Evolutionary conservation across 1,140 invertebrate genomes (phyloP).

Genomic region (Drosophila pallidifrons): DNA sequence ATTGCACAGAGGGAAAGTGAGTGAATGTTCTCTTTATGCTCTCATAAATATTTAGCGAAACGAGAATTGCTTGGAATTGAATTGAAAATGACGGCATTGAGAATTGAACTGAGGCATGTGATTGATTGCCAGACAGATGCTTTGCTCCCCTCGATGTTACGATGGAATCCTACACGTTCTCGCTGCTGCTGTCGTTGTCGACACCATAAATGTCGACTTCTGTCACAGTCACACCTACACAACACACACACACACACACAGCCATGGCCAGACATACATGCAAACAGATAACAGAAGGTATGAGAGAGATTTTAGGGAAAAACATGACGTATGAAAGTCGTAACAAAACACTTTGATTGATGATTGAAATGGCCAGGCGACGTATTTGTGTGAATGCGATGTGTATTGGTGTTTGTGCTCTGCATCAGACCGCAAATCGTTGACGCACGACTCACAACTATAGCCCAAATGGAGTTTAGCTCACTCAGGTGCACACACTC

Average conservation of each 20-base stretch:
- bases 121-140: constrained; percentile 71
- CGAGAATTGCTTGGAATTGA: constrained; percentile 43
- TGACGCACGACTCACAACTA: constrained; percentile 49
- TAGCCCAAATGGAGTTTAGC: constrained; percentile 62
- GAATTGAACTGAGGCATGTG: constrained; percentile 71
- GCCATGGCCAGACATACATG: too few species aligned
- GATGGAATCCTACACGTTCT: constrained; percentile 57
- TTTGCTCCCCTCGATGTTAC: constrained; percentile 5
- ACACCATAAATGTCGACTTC: constrained; percentile 79
- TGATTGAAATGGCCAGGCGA: constrained; percentile 63
- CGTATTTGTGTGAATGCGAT: constrained; percentile 21
- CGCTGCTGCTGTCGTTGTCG: constrained; percentile 51
- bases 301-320: constrained; percentile 28
- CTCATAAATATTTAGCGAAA: constrained; percentile 74
- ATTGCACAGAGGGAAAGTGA: background rate
- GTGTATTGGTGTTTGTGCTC: constrained; percentile 14
- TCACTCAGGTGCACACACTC: constrained; percentile 40
- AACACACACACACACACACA: constrained; percentile 35
- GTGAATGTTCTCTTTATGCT: constrained; percentile 7
- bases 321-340: constrained; percentile 79
- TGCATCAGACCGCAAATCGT: constrained; percentile 58
- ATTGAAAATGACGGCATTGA: constrained; percentile 67
- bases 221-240: constrained; percentile 73
- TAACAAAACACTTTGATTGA: constrained; percentile 83
- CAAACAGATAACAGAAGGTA: constrained; percentile 20